Conservation (phyloP, 2,797 vertebrate genomes). For the Lepidocolaptes lacrymiger region DNA sequence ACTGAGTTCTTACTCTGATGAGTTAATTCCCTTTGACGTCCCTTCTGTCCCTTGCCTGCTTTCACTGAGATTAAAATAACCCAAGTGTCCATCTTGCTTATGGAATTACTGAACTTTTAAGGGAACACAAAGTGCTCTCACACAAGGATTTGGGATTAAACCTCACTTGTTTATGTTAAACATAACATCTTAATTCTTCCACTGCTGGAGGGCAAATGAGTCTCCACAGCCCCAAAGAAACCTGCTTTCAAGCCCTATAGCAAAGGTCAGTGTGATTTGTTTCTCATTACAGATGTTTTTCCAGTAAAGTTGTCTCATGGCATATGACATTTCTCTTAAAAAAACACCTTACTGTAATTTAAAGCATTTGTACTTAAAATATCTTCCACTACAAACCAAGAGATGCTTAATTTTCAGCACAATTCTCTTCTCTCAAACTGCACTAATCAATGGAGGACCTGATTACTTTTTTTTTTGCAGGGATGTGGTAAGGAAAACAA, state of each 20-base stretch:
- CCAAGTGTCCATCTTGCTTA: conserved; percentile 61
- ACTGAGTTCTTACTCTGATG: background rate
- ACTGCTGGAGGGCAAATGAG: conserved; percentile 57
- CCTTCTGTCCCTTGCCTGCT: background rate
- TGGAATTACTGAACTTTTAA: conserved; percentile 57
- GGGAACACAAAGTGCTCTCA: conserved; percentile 57
- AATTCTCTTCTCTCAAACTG: background rate
- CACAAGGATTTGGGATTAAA: conserved; percentile 65
- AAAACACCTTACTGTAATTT: background rate
- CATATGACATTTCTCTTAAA: conserved; percentile 26
- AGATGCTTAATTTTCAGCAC: background rate
- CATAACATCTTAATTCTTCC: conserved; percentile 57
- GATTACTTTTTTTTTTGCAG: background rate
- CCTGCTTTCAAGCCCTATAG: background rate
- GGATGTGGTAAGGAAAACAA: background rate
- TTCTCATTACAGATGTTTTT: conserved; percentile 30
- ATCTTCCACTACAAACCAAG: background rate
- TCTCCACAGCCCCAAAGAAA: conserved; percentile 15
- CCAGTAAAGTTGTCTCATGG: conserved; percentile 34
- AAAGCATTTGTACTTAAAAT: background rate
- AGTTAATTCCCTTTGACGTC: conserved; percentile 53
- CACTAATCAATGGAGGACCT: background rate
- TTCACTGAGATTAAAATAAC: conserved; percentile 44
- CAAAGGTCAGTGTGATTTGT: conserved; percentile 44
- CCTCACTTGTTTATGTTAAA: conserved; percentile 59